Conservation (phyloP, 2,888 invertebrate species). For the Chymomyza procnemis region DNA sequence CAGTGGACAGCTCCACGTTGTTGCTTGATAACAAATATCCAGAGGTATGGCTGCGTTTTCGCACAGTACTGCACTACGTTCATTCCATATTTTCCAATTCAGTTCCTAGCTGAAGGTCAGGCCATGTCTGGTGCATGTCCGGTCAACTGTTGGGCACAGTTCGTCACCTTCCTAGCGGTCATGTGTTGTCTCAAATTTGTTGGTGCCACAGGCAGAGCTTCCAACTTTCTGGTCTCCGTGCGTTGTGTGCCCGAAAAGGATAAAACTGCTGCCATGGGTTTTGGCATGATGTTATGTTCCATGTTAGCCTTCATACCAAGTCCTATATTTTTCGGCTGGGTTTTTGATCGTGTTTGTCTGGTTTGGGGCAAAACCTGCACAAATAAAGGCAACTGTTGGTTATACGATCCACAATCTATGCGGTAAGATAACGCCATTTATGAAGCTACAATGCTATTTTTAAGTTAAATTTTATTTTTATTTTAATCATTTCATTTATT, state of each 20-base stretch:
- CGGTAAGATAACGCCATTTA: slow-evolving; percentile 53
- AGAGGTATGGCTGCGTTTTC: not conserved
- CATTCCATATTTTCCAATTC: not conserved
- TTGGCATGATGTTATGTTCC: slow-evolving; percentile 84
- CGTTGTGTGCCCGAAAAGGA: slow-evolving; percentile 86
- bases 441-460: not conserved
- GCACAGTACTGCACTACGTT: not conserved
- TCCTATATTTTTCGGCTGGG: slow-evolving; percentile 86
- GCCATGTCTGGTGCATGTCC: slow-evolving; percentile 81
- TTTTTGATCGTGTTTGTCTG: slow-evolving; percentile 83
- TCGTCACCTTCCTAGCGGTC: slow-evolving; percentile 80
- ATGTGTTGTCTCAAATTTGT: slow-evolving; percentile 82
- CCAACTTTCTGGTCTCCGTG: slow-evolving; percentile 82
- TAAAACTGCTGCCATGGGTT: slow-evolving; percentile 86
- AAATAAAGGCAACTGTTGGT: slow-evolving; percentile 86
- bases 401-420: slow-evolving; percentile 84
- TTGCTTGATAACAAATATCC: not conserved
- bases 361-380: slow-evolving; percentile 87
- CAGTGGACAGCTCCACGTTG: slow-evolving; percentile 10
- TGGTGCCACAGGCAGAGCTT: slow-evolving; percentile 82
- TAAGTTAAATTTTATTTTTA: not conserved
- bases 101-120: slow-evolving; percentile 75
- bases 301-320: slow-evolving; percentile 87
- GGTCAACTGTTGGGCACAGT: slow-evolving; percentile 81
- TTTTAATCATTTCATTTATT: not conserved